These are phyloP conservation scores for Elanoides forficatus DNA, from an alignment of 2,113 vertebrate genomes.

Conservation along the genomic window DNA sequence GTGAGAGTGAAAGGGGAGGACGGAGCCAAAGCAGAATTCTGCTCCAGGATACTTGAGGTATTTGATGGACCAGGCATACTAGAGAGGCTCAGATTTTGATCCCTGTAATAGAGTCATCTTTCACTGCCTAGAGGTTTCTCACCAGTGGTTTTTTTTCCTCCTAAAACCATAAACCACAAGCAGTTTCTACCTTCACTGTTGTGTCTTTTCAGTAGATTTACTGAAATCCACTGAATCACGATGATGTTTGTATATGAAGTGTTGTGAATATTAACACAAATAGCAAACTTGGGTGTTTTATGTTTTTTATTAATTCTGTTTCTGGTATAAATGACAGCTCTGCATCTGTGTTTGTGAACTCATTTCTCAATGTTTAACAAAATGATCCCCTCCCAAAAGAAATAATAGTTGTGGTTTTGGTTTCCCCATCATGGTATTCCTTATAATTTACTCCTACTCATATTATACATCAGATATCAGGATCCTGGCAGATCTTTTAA, in stretches of 20 bases:
- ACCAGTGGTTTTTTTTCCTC: neutral
- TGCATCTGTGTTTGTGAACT: neutral
- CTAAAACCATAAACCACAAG: neutral
- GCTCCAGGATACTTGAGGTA: neutral
- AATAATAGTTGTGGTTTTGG: neutral
- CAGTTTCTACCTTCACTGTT: neutral
- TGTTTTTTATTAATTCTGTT: neutral
- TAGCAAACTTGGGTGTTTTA: neutral
- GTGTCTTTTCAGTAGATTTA: neutral
- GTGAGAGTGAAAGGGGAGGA: neutral
- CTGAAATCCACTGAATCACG: neutral
- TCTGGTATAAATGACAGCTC: neutral
- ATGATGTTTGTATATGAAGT: neutral
- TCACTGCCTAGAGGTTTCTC: neutral
- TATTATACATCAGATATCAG: neutral
- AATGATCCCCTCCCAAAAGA: neutral
- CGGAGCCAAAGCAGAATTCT: neutral
- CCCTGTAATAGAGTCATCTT: neutral
- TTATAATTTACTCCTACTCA: neutral
- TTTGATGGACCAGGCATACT: neutral
- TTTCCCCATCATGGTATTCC: neutral
- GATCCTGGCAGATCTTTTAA: neutral
- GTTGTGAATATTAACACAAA: neutral
- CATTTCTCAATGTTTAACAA: neutral
- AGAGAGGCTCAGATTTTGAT: neutral